Percentiles rank a stretch among this genome's conserved stretches.
phyloP scores from a whole-genome alignment of 2,888 invertebrate genomes.

The Cantharis lateralis region DNA sequence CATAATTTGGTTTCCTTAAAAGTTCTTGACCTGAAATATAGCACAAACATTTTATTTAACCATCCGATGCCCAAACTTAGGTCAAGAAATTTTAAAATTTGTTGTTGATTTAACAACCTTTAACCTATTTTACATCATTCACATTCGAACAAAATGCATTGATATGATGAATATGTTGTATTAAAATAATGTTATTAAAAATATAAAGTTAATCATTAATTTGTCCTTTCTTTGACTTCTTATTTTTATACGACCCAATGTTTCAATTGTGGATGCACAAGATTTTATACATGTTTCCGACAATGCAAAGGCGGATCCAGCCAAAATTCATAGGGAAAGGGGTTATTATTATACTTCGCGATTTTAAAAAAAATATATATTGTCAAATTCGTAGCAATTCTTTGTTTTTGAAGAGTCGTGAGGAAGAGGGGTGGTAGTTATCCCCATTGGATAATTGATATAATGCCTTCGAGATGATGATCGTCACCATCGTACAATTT shows the following conservation, averaged over 20 bases:
- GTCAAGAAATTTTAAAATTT: not conserved
- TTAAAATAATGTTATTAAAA: not conserved
- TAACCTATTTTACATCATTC: not conserved
- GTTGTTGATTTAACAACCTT: not conserved
- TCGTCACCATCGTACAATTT: not conserved
- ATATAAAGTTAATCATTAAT: not conserved
- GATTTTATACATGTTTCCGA: not conserved
- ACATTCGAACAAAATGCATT: not conserved
- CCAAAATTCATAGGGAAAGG: too few species aligned
- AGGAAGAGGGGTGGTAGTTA: too few species aligned
- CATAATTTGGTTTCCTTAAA: too few species aligned
- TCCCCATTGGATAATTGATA: too few species aligned
- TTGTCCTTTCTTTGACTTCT: not conserved
- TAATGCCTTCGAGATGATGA: too few species aligned
- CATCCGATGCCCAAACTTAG: not conserved
- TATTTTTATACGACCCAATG: not conserved
- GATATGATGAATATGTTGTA: not conserved
- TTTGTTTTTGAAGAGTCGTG: too few species aligned
- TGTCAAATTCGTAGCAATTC: too few species aligned
- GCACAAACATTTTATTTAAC: not conserved
- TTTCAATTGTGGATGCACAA: not conserved
- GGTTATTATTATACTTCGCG: too few species aligned
- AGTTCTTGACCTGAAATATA: too few species aligned
- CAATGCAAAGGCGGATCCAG: too few species aligned
- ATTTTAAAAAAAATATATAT: too few species aligned